phyloP scores from a whole-genome alignment of 2,113 vertebrate species.

The Chitala chitala region DNA sequence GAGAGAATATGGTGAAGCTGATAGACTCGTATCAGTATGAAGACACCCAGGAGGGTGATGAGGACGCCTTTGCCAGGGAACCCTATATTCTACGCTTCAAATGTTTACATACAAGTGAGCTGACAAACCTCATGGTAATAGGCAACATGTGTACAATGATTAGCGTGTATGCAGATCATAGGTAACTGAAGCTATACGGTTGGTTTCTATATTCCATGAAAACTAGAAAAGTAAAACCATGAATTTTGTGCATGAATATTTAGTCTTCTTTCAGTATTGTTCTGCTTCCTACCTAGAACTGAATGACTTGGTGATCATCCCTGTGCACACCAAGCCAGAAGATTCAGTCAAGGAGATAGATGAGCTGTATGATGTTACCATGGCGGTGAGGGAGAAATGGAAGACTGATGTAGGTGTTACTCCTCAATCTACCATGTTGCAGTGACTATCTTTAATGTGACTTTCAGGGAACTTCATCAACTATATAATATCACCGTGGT shows the following conservation, averaged over 20 bases:
- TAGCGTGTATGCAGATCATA: neutral
- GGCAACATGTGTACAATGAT: no score
- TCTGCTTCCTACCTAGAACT: slow-evolving; percentile 41
- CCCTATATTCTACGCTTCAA: slow-evolving; percentile 64
- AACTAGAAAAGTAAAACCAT: neutral
- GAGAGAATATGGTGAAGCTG: slow-evolving; percentile 56
- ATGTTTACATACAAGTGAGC: slow-evolving; percentile 50
- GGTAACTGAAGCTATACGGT: no score
- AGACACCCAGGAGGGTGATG: slow-evolving; percentile 44
- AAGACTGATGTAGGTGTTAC: slow-evolving; percentile 53
- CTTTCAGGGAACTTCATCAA: no score
- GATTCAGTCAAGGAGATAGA: slow-evolving; percentile 62
- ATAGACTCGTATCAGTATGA: slow-evolving; percentile 56
- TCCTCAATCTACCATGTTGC: neutral
- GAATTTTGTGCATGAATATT: neutral
- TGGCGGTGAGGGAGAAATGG: slow-evolving; percentile 52
- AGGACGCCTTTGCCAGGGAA: slow-evolving; percentile 59
- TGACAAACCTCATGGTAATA: no score
- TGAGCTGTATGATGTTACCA: slow-evolving; percentile 60
- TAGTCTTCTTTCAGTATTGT: no score
- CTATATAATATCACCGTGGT: no score
- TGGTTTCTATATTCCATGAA: neutral
- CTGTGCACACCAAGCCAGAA: slow-evolving; percentile 65
- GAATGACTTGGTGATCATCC: slow-evolving; percentile 64
- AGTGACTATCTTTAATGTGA: no score